phyloP scores from a whole-genome alignment of 2,888 invertebrate genomes.

The Congeria kusceri region DNA sequence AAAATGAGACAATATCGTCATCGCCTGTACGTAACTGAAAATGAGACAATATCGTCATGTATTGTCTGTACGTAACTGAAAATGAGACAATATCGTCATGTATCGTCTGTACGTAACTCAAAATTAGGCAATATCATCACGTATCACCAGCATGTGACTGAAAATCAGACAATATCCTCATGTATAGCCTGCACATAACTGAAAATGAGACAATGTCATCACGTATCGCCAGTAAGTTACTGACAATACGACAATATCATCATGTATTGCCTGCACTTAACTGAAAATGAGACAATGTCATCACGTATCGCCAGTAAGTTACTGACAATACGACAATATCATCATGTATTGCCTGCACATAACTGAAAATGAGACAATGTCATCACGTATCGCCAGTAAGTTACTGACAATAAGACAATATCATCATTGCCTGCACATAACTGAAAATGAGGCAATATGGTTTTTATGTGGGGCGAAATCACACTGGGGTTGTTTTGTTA shows the following conservation, averaged over 20 bases:
- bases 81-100: conserved; percentile 20
- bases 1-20: conserved; percentile 14
- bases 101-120: conserved; percentile 39
- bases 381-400: conserved; percentile 15
- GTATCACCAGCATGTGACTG: too few species aligned
- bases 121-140: background rate
- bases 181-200: background rate
- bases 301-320: too few species aligned
- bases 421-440: conserved; percentile 25
- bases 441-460: conserved; percentile 20
- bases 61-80: conserved; percentile 7
- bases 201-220: background rate
- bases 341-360: conserved; percentile 7
- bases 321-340: too few species aligned
- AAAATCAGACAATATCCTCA: background rate
- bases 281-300: background rate
- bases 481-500: too few species aligned
- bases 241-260: too few species aligned
- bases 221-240: too few species aligned
- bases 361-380: conserved; percentile 20
- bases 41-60: background rate
- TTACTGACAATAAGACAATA: conserved; percentile 16
- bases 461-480: too few species aligned
- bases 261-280: background rate
- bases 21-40: conserved; percentile 28